Evolutionary conservation across 2,888 invertebrate genomes (phyloP).

Genomic region (Dendrolimus pini): DNA sequence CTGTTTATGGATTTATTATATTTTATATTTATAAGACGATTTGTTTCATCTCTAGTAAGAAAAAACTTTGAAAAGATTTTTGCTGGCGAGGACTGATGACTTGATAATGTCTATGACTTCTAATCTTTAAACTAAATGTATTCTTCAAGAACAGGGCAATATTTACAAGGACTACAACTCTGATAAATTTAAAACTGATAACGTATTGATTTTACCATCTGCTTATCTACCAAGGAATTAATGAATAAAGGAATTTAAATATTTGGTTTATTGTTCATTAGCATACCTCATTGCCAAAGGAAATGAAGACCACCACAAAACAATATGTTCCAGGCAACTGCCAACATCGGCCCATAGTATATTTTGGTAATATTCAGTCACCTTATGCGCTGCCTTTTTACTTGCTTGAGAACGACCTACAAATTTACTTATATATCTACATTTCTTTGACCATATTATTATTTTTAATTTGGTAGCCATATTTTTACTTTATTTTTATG

Average conservation of each 20-base stretch:
- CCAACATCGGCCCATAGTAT: constrained; percentile 89
- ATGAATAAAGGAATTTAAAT: background rate
- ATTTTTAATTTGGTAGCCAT: too few relatives aligned
- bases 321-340: constrained; percentile 86
- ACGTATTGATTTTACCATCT: too few relatives aligned
- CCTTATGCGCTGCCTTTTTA: constrained; percentile 77
- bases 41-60: background rate
- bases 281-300: constrained; percentile 79
- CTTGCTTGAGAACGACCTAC: constrained; percentile 78
- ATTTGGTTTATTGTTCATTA: constrained; percentile 1
- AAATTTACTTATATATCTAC: constrained; percentile 9
- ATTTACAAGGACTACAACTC: too few relatives aligned
- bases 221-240: background rate
- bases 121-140: too few relatives aligned
- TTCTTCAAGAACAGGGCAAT: too few relatives aligned
- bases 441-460: too few relatives aligned
- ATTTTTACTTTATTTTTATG: too few relatives aligned
- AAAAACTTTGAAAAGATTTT: background rate
- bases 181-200: too few relatives aligned
- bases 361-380: constrained; percentile 83
- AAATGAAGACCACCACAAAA: constrained; percentile 89
- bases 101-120: too few relatives aligned
- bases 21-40: too few relatives aligned
- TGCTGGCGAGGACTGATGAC: too few relatives aligned
- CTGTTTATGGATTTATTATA: too few relatives aligned